Evolutionary conservation across 2,888 invertebrate species (phyloP).

Genomic region (Ichneumon xanthorius): DNA sequence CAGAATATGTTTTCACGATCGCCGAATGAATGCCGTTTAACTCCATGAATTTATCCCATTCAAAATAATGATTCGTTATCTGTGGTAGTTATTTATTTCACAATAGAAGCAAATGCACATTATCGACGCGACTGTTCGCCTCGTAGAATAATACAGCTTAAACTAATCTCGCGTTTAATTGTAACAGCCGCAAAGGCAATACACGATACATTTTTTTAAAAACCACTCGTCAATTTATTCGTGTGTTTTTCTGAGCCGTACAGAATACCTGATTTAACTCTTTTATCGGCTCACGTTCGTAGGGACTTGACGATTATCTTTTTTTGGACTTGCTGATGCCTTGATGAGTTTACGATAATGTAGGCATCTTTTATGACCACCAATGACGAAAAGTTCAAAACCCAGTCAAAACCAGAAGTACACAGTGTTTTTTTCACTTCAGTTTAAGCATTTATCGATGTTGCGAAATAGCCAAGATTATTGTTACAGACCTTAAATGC

Average conservation of each 20-base stretch:
- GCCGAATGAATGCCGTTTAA: neutral
- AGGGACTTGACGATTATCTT: neutral
- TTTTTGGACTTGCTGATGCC: neutral
- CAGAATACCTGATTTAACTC: neutral
- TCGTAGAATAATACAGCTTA: conserved; percentile 49
- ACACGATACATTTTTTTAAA: conserved; percentile 60
- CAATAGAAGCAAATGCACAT: conserved; percentile 28
- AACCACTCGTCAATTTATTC: conserved; percentile 15
- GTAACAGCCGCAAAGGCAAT: conserved; percentile 54
- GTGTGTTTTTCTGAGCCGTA: neutral
- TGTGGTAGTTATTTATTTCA: conserved; percentile 21
- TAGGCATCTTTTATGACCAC: neutral
- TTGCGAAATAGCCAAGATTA: neutral
- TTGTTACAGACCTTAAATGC: neutral
- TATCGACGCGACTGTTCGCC: conserved; percentile 26
- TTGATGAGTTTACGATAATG: neutral
- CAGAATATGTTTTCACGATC: neutral
- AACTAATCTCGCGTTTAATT: conserved; percentile 33
- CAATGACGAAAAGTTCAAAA: neutral
- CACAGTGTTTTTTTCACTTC: neutral
- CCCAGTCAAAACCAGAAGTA: neutral
- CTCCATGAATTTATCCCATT: neutral
- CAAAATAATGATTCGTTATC: neutral
- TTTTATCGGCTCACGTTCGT: neutral
- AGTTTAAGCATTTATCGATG: neutral